Evolutionary conservation across 2,113 vertebrate species (phyloP).

Genomic region (Daboia siamensis): DNA sequence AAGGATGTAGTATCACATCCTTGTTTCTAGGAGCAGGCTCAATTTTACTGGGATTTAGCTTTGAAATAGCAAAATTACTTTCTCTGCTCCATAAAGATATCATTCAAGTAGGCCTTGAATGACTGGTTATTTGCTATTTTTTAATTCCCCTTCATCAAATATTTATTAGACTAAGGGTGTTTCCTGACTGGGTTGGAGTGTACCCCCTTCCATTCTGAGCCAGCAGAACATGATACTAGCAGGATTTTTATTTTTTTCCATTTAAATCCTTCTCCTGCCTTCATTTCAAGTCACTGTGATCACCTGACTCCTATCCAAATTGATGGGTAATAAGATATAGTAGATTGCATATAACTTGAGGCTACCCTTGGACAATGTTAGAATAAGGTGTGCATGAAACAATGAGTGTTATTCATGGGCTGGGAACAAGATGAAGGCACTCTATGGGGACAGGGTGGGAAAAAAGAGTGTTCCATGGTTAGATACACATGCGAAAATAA

Average conservation of each 20-base stretch:
- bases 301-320: too few relatives aligned
- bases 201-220: too few relatives aligned
- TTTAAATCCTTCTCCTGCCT: neutral
- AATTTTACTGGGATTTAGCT: neutral
- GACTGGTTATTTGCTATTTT: neutral
- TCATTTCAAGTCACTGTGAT: too few relatives aligned
- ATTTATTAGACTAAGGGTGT: too few relatives aligned
- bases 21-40: neutral
- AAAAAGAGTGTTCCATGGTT: neutral
- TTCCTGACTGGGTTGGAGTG: too few relatives aligned
- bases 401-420: neutral
- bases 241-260: neutral
- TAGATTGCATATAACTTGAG: too few relatives aligned
- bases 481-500: neutral
- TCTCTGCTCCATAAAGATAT: neutral
- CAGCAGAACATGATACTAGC: neutral
- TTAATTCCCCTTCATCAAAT: neutral
- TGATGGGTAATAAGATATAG: too few relatives aligned
- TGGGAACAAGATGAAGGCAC: neutral
- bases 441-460: neutral
- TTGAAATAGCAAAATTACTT: neutral
- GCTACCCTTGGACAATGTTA: neutral
- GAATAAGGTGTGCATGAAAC: neutral
- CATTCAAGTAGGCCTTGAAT: neutral
- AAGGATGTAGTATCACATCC: neutral